phyloP scores from a whole-genome alignment of 64 coral and sea anemone species.

The Montipora sp. region DNA sequence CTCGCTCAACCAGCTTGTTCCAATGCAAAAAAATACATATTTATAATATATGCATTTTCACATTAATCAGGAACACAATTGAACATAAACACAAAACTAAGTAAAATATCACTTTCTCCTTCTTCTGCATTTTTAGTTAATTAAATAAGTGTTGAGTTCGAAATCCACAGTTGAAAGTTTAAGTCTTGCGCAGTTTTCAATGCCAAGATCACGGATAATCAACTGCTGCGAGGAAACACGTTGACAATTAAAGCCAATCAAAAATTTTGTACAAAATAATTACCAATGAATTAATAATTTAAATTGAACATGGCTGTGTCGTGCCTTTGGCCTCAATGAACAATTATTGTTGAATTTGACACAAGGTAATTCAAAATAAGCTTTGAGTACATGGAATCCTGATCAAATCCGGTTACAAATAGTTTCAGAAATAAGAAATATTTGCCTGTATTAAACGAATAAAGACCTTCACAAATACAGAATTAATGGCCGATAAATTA shows the following conservation, averaged over 20 bases:
- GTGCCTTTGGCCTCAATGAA: constrained; percentile 20
- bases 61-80: too few relatives aligned
- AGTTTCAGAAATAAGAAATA: neutral
- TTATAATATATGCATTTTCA: too few relatives aligned
- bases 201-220: neutral
- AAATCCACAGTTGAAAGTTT: neutral
- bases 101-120: too few relatives aligned
- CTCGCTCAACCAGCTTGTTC: too few relatives aligned
- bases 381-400: neutral
- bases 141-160: too few relatives aligned
- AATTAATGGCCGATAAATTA: neutral
- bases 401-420: neutral
- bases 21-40: too few relatives aligned
- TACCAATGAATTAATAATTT: neutral
- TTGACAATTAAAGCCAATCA: neutral
- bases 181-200: neutral
- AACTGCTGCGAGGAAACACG: neutral
- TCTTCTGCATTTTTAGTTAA: too few relatives aligned
- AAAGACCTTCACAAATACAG: neutral
- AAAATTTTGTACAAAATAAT: neutral
- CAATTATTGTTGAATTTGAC: too few relatives aligned
- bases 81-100: too few relatives aligned
- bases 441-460: neutral
- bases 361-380: neutral
- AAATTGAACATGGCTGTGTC: neutral